A percentile compares a stretch with the other conserved stretches of the same genome.
Conservation (phyloP, 2,797 vertebrate species). For the Cyclura pinguis region DNA sequence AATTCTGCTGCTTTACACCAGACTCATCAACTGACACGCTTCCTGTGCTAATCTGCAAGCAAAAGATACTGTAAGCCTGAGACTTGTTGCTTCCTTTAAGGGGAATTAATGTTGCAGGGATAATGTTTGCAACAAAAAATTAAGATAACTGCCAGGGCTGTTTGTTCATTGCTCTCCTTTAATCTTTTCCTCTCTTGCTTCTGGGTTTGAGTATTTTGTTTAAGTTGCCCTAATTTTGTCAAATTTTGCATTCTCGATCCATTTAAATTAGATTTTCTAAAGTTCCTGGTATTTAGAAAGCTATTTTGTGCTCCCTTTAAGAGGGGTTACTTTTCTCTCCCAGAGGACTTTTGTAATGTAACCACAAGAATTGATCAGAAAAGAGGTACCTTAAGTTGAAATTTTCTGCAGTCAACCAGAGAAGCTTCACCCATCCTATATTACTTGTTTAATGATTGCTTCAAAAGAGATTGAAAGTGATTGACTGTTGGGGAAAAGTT, state of each 20-base stretch:
- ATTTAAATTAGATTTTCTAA: conserved; percentile 60
- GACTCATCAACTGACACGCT: not conserved
- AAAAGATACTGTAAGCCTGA: not conserved
- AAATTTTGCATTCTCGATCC: conserved; percentile 57
- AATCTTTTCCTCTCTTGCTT: conserved; percentile 60
- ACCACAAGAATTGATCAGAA: too few relatives aligned
- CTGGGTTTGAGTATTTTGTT: conserved; percentile 57
- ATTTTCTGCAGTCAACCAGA: not conserved
- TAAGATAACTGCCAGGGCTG: conserved; percentile 49
- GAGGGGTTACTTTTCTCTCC: not conserved
- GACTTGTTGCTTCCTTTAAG: conserved; percentile 47
- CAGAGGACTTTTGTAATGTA: conserved; percentile 17
- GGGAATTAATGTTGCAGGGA: conserved; percentile 18
- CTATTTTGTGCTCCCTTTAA: conserved; percentile 46
- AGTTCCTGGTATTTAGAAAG: conserved; percentile 39
- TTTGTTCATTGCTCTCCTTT: conserved; percentile 58
- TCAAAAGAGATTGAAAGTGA: not conserved
- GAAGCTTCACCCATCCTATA: too few relatives aligned
- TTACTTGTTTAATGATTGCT: not conserved
- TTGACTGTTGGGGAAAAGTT: not conserved
- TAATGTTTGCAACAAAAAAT: conserved; percentile 54
- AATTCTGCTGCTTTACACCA: conserved; percentile 1
- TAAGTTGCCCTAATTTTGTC: conserved; percentile 67
- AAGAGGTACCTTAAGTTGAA: not conserved
- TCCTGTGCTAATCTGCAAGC: not conserved